A percentile compares a stretch with the other conserved stretches of the same genome.
Conservation (phyloP, 2,113 vertebrate genomes). For the Dipodomys merriami region DNA sequence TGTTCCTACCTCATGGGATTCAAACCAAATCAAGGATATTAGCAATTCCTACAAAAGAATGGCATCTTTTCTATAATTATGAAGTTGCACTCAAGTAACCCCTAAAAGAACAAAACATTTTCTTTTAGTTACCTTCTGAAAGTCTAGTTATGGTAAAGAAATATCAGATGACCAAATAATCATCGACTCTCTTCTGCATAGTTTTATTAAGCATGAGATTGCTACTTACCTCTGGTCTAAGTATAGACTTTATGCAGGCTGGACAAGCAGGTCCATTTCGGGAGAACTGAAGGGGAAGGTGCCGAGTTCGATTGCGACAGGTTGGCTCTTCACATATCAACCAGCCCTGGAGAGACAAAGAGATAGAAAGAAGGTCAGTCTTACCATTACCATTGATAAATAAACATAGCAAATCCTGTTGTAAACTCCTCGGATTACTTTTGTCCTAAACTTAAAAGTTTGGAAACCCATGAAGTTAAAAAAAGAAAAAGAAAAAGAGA, state of each 20-base stretch:
- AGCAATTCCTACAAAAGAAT: slow-evolving; percentile 50
- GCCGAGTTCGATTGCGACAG: slow-evolving; percentile 92
- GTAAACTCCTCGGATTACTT: background rate
- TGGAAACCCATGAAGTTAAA: slow-evolving; percentile 13
- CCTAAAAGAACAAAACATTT: slow-evolving; percentile 22
- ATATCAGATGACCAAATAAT: background rate
- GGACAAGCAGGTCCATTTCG: slow-evolving; percentile 94
- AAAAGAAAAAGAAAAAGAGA: background rate
- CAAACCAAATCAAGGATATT: background rate
- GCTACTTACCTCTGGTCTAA: slow-evolving; percentile 90
- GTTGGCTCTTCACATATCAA: slow-evolving; percentile 96
- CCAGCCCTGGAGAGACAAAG: slow-evolving; percentile 90
- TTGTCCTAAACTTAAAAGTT: slow-evolving; percentile 34
- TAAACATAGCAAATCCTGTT: background rate
- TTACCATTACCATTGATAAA: background rate
- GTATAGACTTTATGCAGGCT: slow-evolving; percentile 90
- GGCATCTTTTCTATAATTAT: slow-evolving; percentile 32
- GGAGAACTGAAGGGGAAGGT: slow-evolving; percentile 92
- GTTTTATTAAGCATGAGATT: background rate
- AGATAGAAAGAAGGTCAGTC: background rate
- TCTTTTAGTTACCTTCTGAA: slow-evolving; percentile 40
- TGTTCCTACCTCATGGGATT: background rate
- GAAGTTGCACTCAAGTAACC: slow-evolving; percentile 12
- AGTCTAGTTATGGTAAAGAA: slow-evolving; percentile 23
- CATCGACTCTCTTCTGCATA: background rate